Base-by-base conservation (phyloP, 2,797 vertebrate species). In the Limosa lapponica region DNA sequence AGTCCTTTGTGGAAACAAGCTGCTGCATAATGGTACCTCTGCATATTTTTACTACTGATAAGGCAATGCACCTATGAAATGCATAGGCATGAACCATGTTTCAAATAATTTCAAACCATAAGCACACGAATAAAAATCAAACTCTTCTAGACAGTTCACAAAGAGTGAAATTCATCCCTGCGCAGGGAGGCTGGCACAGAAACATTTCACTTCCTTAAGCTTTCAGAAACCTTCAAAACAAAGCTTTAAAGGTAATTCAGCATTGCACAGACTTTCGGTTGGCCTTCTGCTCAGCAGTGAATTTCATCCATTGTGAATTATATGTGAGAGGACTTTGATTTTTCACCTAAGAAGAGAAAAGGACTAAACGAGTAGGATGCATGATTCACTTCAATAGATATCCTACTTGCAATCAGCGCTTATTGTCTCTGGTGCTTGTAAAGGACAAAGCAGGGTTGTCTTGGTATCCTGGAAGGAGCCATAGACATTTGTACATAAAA, bases 301-400 rank as follows among this genome's bases (percentile, higher is more conserved):
- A 80, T 89, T 94, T 89, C 57, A 78, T 61, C 79, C 74, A 65
- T 80, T 94, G 83, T 89, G 93, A 95, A 89, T 85, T 90, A 54
- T 11, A 24, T 43, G 89, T 52, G 66, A 95, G 73, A 84, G 34
- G 52, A 82, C 85, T 96, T 95, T 91, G 87, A 94, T 95, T 96
- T 97, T 92, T 89, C 86, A 95, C 91, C 94, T 92, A 58, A 79
- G 79, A 89, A 85, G 80, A 90, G 73, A 82, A 93, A 95, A 80
- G 37, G 24, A 59, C 82, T 91, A 77, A 93, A 89, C 5, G 30
- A 95, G 52, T 39, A 82, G 55, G 69, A 78, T 70, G 59, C 39
- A 71, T 90, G 86, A 90, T 71, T 90, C 55, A 74, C 90, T 93
- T 93, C 44, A 80, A 89, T 34, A 89, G 83, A 75, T 77, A 70